Evolutionary conservation across 2,888 invertebrate species (phyloP), one percentile per base, ranked within the genome.

Genomic region (Stenodera caucasica): DNA sequence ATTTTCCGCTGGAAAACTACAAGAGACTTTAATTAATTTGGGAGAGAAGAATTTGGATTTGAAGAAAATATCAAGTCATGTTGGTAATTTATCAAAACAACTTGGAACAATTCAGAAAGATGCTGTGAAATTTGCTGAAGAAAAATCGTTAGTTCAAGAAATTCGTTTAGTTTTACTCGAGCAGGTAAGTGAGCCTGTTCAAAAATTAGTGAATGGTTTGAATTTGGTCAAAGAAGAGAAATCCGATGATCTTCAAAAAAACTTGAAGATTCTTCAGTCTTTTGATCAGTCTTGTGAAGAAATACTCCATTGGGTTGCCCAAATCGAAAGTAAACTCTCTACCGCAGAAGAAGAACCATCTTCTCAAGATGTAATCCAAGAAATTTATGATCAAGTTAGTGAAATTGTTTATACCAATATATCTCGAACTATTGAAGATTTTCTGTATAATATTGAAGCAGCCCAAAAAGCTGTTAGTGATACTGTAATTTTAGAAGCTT

Each of bases 101-200:
- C 67, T 78, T 4, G 69, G 72, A 64, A 62, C 71, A 2, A 66
- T 77, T 3, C 75, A 77, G 55, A 77, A 74, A 62, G 73, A 77
- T 67, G 74, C 78, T 4, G 65, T 72, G 26, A 72, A 76, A 61
- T 73, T 76, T 49, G 69, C 76, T 11, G 72, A 74, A 12, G 70
- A 75, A 64, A 79, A 77, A 63, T 73, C 75, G 3, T 40, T 76
- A 18, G 65, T 72, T 4, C 79, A 80, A 66, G 78, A 79, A 60
- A 58, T 80, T 18, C 73, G 79, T 66, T 84, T 86, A 60, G 85
- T 86, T 58, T 82, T 88, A 33, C 82, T 89, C 57, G 87, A 89
- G 71, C 83, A 84, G 54, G 84, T 89, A 0, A 84, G 85, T 69
- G 84, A 85, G n/a, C 86, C 88, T 0, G 81, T 88, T 14, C 80